These are phyloP conservation scores for Cydia splendana DNA, from an alignment of 1,140 invertebrate genomes.

Conservation along the genomic window DNA sequence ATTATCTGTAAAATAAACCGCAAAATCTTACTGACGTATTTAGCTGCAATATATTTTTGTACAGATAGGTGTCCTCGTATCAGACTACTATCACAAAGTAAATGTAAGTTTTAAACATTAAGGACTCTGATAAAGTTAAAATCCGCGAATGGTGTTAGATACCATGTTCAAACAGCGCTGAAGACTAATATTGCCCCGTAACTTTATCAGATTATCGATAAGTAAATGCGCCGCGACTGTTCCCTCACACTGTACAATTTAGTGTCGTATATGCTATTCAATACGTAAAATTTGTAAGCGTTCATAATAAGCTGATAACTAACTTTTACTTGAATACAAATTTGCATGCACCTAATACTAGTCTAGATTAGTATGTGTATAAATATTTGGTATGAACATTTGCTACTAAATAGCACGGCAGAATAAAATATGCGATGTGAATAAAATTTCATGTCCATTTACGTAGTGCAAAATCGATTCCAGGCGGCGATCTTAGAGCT, in stretches of 20 bases:
- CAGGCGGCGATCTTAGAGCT: slow-evolving; percentile 34
- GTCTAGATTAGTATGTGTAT: background rate
- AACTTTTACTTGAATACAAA: no score
- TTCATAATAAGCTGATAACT: no score
- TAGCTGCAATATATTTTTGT: background rate
- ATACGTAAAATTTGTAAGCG: background rate
- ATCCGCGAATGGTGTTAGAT: slow-evolving; percentile 49
- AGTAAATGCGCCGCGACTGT: slow-evolving; percentile 54
- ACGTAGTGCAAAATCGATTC: slow-evolving; percentile 22
- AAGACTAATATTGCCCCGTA: slow-evolving; percentile 48
- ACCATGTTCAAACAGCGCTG: slow-evolving; percentile 57
- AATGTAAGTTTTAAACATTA: slow-evolving; percentile 29
- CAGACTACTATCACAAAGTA: slow-evolving; percentile 16
- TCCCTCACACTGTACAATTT: slow-evolving; percentile 52
- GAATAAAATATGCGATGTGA: background rate
- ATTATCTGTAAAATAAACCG: background rate
- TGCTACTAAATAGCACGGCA: background rate
- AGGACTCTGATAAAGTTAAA: slow-evolving; percentile 41
- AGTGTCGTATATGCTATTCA: background rate
- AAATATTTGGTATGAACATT: background rate
- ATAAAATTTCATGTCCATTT: background rate
- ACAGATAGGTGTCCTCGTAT: background rate
- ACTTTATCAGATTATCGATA: slow-evolving; percentile 62
- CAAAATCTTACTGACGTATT: background rate
- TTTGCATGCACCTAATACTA: no score